These are phyloP conservation scores for Anoplolepis gracilipes DNA, from an alignment of 1,140 invertebrate genomes.

Conservation along the genomic window DNA sequence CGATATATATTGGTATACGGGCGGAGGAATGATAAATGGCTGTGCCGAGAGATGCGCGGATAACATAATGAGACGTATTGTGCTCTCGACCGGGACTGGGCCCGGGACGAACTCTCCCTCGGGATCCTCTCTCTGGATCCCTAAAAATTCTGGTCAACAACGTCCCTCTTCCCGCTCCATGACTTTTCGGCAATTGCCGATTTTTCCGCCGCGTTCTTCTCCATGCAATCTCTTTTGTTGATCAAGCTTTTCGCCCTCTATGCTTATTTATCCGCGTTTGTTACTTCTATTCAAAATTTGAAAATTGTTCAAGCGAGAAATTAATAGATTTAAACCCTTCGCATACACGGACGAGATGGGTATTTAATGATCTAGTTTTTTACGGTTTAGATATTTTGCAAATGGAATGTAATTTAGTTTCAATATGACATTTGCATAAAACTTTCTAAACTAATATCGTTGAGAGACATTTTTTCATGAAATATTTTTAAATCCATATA, in stretches of 20 bases:
- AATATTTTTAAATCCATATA: background rate
- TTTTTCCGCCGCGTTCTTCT: constrained; percentile 16
- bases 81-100: constrained; percentile 70
- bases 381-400: background rate
- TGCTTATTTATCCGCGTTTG: background rate
- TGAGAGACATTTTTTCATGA: background rate
- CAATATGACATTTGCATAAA: background rate
- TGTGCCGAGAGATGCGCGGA: constrained; percentile 79
- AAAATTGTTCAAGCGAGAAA: background rate
- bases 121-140: constrained; percentile 17
- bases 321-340: background rate
- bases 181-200: constrained; percentile 60
- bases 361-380: background rate
- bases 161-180: background rate
- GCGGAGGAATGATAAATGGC: constrained; percentile 79
- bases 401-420: background rate
- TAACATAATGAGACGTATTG: constrained; percentile 82
- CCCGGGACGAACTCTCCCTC: constrained; percentile 61
- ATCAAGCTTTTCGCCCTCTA: background rate
- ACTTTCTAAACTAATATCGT: background rate
- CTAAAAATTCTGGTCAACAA: constrained; percentile 60
- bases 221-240: constrained; percentile 34
- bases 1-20: constrained; percentile 74
- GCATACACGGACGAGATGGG: background rate
- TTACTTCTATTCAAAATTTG: background rate